Conservation (phyloP, 2,113 vertebrate genomes). For the Calyptommatus sinebrachiatus region DNA sequence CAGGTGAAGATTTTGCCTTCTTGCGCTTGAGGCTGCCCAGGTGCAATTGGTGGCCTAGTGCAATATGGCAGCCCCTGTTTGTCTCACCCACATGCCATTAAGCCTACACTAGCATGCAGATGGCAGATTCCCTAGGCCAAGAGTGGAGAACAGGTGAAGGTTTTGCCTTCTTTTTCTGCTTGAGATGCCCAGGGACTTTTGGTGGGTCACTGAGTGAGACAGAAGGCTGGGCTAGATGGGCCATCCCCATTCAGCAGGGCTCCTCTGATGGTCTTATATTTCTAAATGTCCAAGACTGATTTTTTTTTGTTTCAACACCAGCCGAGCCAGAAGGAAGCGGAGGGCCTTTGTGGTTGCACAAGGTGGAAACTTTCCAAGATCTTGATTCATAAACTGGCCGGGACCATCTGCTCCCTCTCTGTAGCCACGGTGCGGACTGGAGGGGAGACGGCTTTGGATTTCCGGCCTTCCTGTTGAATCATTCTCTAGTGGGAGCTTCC, state of each 20-base stretch:
- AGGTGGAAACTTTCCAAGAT: slow-evolving; percentile 32
- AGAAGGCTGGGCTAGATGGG: not conserved
- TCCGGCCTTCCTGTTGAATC: slow-evolving; percentile 65
- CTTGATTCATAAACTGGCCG: slow-evolving; percentile 46
- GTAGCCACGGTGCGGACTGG: slow-evolving; percentile 23
- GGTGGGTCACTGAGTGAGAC: not conserved
- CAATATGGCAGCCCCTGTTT: not conserved
- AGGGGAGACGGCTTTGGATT: slow-evolving; percentile 58
- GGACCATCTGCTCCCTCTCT: slow-evolving; percentile 47
- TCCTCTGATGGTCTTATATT: not conserved
- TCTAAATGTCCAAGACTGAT: too few relatives aligned
- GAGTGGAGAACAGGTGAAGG: too few relatives aligned
- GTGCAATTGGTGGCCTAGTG: too few relatives aligned
- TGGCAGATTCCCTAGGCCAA: too few relatives aligned
- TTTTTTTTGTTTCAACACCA: slow-evolving; percentile 45
- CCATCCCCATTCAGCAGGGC: not conserved
- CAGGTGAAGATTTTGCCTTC: too few relatives aligned
- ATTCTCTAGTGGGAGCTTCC: slow-evolving; percentile 50
- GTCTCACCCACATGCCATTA: too few relatives aligned
- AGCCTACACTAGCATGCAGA: not conserved
- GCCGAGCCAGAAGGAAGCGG: slow-evolving; percentile 38
- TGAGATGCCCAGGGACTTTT: not conserved
- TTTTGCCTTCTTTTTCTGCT: too few relatives aligned
- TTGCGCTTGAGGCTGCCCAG: too few relatives aligned
- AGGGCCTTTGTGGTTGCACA: slow-evolving; percentile 27